phyloP scores from a whole-genome alignment of 2,888 invertebrate species.

The Lochmaea capreae region DNA sequence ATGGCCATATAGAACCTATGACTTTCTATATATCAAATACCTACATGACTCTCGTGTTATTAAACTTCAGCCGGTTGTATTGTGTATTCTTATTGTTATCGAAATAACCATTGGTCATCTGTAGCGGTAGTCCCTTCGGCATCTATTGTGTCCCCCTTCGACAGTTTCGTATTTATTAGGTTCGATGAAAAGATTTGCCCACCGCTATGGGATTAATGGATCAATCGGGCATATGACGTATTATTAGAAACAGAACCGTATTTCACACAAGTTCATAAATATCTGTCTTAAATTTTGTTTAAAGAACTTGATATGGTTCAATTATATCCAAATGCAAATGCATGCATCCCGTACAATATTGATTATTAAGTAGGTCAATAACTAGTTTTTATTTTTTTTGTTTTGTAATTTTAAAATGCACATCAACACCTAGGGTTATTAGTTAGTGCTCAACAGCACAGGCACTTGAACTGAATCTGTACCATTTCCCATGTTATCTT shows the following conservation, averaged over 20 bases:
- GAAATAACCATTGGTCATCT: conserved; percentile 46
- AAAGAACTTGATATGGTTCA: too few relatives aligned
- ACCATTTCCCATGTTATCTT: too few relatives aligned
- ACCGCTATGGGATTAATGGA: conserved; percentile 49
- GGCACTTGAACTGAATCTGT: too few relatives aligned
- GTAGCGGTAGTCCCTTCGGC: conserved; percentile 27
- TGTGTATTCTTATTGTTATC: conserved; percentile 39
- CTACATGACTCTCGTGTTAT: conserved; percentile 37
- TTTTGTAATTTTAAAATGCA: too few relatives aligned
- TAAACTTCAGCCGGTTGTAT: conserved; percentile 35
- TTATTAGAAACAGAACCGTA: conserved; percentile 31
- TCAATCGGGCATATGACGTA: conserved; percentile 43
- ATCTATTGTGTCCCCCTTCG: conserved; percentile 34
- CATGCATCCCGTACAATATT: too few relatives aligned
- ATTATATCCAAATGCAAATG: too few relatives aligned
- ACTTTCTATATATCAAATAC: conserved; percentile 31
- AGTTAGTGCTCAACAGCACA: too few relatives aligned
- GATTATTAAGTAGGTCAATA: too few relatives aligned
- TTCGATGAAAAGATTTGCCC: conserved; percentile 50
- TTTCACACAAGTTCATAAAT: neutral
- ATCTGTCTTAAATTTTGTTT: too few relatives aligned
- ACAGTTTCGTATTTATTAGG: conserved; percentile 34
- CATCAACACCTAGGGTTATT: too few relatives aligned
- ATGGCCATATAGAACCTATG: conserved; percentile 38
- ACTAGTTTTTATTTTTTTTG: too few relatives aligned